Evolutionary conservation across 2,797 vertebrate species (phyloP).

Genomic region (Typhlichthys eigenmanni): DNA sequence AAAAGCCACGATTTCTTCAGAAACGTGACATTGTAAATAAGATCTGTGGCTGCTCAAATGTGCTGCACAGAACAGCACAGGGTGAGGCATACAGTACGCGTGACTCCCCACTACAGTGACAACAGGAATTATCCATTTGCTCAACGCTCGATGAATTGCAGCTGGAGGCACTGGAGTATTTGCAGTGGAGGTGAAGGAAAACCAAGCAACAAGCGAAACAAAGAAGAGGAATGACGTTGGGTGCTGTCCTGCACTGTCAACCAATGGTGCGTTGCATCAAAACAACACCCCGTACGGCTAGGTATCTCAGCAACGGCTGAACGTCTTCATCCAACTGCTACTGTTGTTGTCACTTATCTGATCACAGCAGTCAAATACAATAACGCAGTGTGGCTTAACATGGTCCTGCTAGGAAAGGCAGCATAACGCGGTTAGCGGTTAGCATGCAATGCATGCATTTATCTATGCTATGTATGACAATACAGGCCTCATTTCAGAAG

Average conservation of each 20-base stretch:
- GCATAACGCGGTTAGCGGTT: too few relatives aligned
- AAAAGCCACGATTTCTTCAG: slow-evolving; percentile 23
- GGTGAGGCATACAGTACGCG: slow-evolving; percentile 36
- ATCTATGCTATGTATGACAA: too few relatives aligned
- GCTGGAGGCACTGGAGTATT: slow-evolving; percentile 42
- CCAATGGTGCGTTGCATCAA: slow-evolving; percentile 27
- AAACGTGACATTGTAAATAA: slow-evolving; percentile 18
- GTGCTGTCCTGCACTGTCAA: slow-evolving; percentile 14
- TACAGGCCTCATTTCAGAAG: too few relatives aligned
- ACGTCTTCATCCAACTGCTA: slow-evolving; percentile 21
- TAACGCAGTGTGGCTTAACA: too few relatives aligned
- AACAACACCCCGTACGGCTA: slow-evolving; percentile 43
- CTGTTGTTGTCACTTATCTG: slow-evolving; percentile 11
- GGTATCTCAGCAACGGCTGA: slow-evolving; percentile 13
- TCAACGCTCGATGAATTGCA: slow-evolving; percentile 32
- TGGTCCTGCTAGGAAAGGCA: too few relatives aligned
- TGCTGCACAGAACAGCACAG: slow-evolving; percentile 38
- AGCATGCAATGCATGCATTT: too few relatives aligned
- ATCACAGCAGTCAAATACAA: background rate
- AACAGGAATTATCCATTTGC: slow-evolving; percentile 54
- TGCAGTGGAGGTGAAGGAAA: slow-evolving; percentile 30
- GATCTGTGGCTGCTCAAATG: slow-evolving; percentile 22
- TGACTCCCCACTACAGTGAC: slow-evolving; percentile 37
- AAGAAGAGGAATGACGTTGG: slow-evolving; percentile 29
- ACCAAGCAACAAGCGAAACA: background rate